Evolutionary conservation across 2,888 invertebrate genomes (phyloP), one percentile per base, ranked within the genome.

Genomic region (Acrobasis consociella): DNA sequence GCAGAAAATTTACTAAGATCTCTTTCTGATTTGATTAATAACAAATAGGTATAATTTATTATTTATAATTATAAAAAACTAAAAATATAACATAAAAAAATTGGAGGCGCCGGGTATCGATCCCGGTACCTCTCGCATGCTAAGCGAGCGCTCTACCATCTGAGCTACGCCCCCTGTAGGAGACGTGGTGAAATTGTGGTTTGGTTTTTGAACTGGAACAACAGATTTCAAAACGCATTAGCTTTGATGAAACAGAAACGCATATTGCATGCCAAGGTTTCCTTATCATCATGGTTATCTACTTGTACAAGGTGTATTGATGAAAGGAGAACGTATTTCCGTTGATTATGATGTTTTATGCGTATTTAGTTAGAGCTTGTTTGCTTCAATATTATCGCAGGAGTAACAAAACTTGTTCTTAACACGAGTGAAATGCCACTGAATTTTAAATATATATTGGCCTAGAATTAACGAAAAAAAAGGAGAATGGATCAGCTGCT

Each of bases 61-160:
- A 58, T 58, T 62, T 38, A 60, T 58, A 49, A 31, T 38, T 50
- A 52, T 55, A 59, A 55, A 16, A 42, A 52, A 56, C 49, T 22
- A 17, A 49, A 49, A 13, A n/a, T 13, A 46, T 1, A 39, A 50
- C 9, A 49, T 55, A 15, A 52, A 58, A 49, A 49, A 60, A 1
- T 77, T 93, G 91, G 91, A 91, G 91, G 91, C 91, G 90, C 90
- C 89, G 91, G 91, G 89, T 89, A 91, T 91, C 91, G 91, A 91
- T 91, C 90, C 91, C 91, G 88, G 91, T 91, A 91, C 89, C 88
- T 91, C 92, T 91, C 91, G 83, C 93, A 91, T 91, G 92, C 91
- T 93, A 91, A 92, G 93, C 92, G 92, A 91, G 92, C 92, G 91
- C 92, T 91, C 91, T 91, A 91, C 91, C 92, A 91, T 92, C 91